These are phyloP conservation scores for Oenanthe oenanthe DNA, from an alignment of 2,113 vertebrate genomes.

Conservation along the genomic window DNA sequence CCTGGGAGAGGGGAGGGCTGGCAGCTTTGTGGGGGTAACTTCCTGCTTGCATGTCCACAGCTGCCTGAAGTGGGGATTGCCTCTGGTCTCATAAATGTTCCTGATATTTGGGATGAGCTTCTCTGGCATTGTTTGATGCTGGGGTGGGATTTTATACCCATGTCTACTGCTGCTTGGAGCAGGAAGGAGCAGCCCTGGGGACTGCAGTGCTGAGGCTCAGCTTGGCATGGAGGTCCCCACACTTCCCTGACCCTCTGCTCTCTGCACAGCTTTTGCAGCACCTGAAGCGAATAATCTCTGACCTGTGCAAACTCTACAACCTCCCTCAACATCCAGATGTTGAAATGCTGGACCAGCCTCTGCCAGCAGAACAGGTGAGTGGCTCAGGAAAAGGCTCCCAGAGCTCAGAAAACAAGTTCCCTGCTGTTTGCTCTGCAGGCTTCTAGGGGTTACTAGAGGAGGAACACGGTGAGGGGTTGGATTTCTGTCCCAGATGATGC, in stretches of 20 bases:
- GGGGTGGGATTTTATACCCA: background rate
- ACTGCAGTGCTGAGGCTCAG: background rate
- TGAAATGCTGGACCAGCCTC: conserved; percentile 96
- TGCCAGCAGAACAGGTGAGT: conserved; percentile 89
- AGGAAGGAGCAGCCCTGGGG: background rate
- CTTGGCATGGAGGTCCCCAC: fast-evolving
- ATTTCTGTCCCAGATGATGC: background rate
- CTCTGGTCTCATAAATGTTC: background rate
- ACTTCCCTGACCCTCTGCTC: background rate
- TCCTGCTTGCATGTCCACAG: background rate
- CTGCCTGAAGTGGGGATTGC: fast-evolving
- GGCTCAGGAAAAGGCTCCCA: background rate
- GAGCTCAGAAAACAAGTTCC: fast-evolving
- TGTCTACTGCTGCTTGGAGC: fast-evolving
- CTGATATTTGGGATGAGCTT: background rate
- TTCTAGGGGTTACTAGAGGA: background rate
- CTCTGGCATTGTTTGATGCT: background rate
- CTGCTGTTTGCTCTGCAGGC: background rate
- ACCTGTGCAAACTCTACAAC: conserved; percentile 97
- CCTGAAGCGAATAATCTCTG: conserved; percentile 95
- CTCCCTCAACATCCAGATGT: conserved; percentile 97
- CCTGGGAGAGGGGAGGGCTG: too few species aligned
- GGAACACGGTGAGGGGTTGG: background rate
- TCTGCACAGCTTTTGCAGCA: conserved; percentile 88
- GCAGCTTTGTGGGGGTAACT: fast-evolving